Conservation (phyloP, 2,797 vertebrate genomes). For the Sebastiscus albofasciatus region DNA sequence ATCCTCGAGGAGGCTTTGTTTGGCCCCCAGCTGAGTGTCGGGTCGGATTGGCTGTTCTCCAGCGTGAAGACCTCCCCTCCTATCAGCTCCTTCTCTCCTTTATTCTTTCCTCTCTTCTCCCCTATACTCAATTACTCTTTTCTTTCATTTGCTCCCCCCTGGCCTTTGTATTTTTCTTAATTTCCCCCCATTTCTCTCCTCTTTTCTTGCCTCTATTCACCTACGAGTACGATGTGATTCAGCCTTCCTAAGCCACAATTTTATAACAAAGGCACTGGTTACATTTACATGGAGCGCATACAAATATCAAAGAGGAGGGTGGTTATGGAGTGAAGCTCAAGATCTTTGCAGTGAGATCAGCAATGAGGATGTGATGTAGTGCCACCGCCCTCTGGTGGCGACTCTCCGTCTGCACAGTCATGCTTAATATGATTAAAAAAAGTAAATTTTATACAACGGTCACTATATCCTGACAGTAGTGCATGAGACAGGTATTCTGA, state of each 20-base stretch:
- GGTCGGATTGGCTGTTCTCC: conserved; percentile 48
- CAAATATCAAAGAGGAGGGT: not conserved
- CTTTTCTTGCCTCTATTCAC: not conserved
- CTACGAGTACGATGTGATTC: not conserved
- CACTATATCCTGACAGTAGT: too few relatives aligned
- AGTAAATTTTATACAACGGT: too few relatives aligned
- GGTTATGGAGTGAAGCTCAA: not conserved
- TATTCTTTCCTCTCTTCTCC: not conserved
- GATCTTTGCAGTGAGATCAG: not conserved
- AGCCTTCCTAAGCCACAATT: not conserved
- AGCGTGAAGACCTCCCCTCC: conserved; percentile 13
- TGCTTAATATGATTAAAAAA: not conserved
- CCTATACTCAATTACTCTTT: not conserved
- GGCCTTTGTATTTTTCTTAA: not conserved
- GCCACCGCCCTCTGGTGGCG: conserved; percentile 42
- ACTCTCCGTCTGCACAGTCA: not conserved
- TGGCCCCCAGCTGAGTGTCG: conserved; percentile 48
- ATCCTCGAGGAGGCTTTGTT: conserved; percentile 56
- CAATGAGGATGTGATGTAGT: not conserved
- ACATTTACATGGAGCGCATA: not conserved
- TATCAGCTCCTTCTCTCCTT: not conserved
- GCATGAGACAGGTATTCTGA: too few relatives aligned
- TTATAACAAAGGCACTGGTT: not conserved
- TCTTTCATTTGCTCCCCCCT: not conserved
- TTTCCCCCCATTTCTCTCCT: not conserved